A percentile compares a stretch with the other conserved stretches of the same genome.
phyloP scores from a whole-genome alignment of 37 sponge, comb jelly and placozoan species.

The Theonella swinhoei region DNA sequence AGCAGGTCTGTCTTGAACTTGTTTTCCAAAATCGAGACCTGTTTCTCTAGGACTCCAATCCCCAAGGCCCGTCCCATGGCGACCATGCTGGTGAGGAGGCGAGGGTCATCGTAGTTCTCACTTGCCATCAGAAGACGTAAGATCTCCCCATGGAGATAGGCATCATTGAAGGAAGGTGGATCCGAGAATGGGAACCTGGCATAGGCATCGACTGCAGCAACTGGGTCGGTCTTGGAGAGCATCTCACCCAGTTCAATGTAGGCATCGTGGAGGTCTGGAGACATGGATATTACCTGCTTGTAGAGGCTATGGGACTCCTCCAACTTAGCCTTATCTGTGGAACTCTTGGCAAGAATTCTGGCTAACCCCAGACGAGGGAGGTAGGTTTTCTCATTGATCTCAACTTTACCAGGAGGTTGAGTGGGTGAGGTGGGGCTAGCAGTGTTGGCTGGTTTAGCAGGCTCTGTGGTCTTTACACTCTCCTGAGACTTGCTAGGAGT shows the following conservation, averaged over 20 bases:
- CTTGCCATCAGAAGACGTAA: slow-evolving; percentile 83
- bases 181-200: slow-evolving; percentile 86
- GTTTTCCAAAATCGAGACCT: slow-evolving; percentile 78
- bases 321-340: slow-evolving; percentile 2
- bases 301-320: slow-evolving; percentile 74
- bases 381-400: slow-evolving; percentile 63
- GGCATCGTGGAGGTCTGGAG: slow-evolving; percentile 89
- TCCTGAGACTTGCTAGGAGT: neutral
- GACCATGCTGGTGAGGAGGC: slow-evolving; percentile 71
- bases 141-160: slow-evolving; percentile 93
- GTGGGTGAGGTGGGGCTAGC: neutral
- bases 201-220: slow-evolving; percentile 90
- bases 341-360: slow-evolving; percentile 64
- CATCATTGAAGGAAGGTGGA: slow-evolving; percentile 94
- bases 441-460: neutral
- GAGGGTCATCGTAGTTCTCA: slow-evolving; percentile 79
- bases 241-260: slow-evolving; percentile 96
- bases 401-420: neutral
- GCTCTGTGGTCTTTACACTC: neutral
- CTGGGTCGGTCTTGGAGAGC: slow-evolving; percentile 64
- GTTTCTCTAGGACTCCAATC: slow-evolving; percentile 85
- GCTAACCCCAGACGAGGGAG: slow-evolving; percentile 90
- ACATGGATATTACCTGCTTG: slow-evolving; percentile 79
- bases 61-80: slow-evolving; percentile 92
- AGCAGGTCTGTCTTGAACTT: slow-evolving; percentile 87